A percentile compares a stretch with the other conserved stretches of the same genome.
Conservation (phyloP, 1,140 invertebrate genomes). For the Drosophila trapezifrons region DNA sequence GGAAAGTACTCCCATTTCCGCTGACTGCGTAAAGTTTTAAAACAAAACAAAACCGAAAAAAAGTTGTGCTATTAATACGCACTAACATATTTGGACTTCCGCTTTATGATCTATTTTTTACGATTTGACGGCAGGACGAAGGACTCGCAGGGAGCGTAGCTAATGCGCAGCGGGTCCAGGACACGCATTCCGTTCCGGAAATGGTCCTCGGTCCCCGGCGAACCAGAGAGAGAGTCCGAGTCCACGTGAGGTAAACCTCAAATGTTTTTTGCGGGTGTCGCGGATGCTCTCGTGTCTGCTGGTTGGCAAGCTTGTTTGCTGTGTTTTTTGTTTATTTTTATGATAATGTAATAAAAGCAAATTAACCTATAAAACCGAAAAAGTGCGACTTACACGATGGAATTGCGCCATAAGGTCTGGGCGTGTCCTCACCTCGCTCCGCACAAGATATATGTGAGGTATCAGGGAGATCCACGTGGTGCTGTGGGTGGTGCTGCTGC, state of each 20-base stretch:
- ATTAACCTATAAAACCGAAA: slow-evolving; percentile 82
- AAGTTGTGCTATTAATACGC: slow-evolving; percentile 40
- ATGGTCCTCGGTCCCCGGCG: slow-evolving; percentile 31
- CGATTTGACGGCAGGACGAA: slow-evolving; percentile 36
- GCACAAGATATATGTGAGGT: slow-evolving; percentile 38
- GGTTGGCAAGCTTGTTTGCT: slow-evolving; percentile 52
- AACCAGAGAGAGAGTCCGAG: slow-evolving; percentile 1
- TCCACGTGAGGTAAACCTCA: slow-evolving; percentile 62
- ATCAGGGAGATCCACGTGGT: slow-evolving; percentile 35
- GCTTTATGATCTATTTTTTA: slow-evolving; percentile 69
- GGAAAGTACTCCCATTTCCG: slow-evolving; percentile 15
- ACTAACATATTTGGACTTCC: slow-evolving; percentile 54
- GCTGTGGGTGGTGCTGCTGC: slow-evolving; percentile 2
- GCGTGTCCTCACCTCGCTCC: slow-evolving; percentile 65
- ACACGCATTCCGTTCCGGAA: slow-evolving; percentile 49
- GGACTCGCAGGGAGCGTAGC: slow-evolving; percentile 29
- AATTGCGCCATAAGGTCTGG: slow-evolving; percentile 79
- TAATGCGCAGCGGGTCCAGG: slow-evolving; percentile 54
- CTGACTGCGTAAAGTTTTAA: slow-evolving; percentile 23
- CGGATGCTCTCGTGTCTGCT: slow-evolving; percentile 25
- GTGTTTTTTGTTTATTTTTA: slow-evolving; percentile 65
- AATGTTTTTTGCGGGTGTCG: slow-evolving; percentile 50
- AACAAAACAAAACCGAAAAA: slow-evolving; percentile 9
- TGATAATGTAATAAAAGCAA: slow-evolving; percentile 83
- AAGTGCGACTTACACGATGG: slow-evolving; percentile 77